These are phyloP conservation scores for Taenioides sp. DNA, from an alignment of 2,797 vertebrate genomes.

Conservation along the genomic window DNA sequence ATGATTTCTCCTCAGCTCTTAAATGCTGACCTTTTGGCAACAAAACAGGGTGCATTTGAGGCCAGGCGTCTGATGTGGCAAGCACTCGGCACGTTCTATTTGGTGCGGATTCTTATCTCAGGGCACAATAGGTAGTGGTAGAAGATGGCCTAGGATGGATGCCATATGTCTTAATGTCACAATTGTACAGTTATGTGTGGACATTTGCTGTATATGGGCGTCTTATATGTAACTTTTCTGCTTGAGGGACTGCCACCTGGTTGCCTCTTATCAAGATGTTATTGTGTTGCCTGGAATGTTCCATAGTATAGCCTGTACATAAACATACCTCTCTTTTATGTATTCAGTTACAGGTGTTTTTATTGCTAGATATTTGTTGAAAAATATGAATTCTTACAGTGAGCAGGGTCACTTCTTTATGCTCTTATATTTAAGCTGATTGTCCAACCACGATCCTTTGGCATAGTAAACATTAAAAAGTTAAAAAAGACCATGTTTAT, in stretches of 20 bases:
- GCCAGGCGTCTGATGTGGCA: conserved; percentile 62
- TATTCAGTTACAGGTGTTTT: too few species aligned
- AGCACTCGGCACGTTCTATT: conserved; percentile 60
- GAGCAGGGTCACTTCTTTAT: neutral
- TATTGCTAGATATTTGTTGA: too few species aligned
- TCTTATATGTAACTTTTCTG: neutral
- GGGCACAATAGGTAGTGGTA: conserved; percentile 43
- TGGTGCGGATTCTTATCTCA: conserved; percentile 57
- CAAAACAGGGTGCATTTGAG: conserved; percentile 65
- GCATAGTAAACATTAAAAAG: neutral
- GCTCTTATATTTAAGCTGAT: neutral
- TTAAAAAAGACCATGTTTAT: neutral
- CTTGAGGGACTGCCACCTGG: too few species aligned
- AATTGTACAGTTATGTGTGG: neutral
- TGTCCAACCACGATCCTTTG: neutral
- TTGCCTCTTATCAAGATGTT: too few species aligned
- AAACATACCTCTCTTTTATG: too few species aligned
- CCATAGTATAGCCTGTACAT: too few species aligned
- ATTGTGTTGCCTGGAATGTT: too few species aligned
- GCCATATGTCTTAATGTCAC: conserved; percentile 27
- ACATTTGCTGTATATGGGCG: neutral
- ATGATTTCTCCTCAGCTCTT: conserved; percentile 60
- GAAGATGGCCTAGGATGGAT: conserved; percentile 32
- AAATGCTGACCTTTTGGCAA: conserved; percentile 77
- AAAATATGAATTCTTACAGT: too few species aligned